A percentile compares a stretch with the other conserved stretches of the same genome.
These are phyloP conservation scores for Rhamnusium bicolor DNA, from an alignment of 2,888 invertebrate species.

Conservation along the genomic window DNA sequence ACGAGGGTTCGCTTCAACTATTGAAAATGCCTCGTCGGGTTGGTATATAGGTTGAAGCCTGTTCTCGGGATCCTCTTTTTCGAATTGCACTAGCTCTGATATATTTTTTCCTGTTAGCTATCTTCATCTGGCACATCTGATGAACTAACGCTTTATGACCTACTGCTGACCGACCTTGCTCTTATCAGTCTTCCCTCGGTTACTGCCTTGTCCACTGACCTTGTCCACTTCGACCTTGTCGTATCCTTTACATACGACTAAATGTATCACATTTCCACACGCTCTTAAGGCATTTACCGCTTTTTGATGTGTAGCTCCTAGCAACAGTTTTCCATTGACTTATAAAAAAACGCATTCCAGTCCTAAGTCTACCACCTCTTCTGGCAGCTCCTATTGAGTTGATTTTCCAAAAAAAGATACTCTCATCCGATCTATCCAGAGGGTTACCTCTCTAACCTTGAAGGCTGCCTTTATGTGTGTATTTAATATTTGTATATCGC, in stretches of 20 bases:
- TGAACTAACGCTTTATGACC: slow-evolving; percentile 88
- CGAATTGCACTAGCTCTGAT: slow-evolving; percentile 83
- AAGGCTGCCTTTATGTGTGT: slow-evolving; percentile 97
- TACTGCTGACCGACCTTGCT: slow-evolving; percentile 73
- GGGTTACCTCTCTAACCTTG: slow-evolving; percentile 94
- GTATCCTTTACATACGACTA: slow-evolving; percentile 95
- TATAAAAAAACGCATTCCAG: slow-evolving; percentile 96
- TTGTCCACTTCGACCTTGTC: slow-evolving; percentile 80
- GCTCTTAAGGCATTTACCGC: slow-evolving; percentile 91
- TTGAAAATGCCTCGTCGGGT: slow-evolving; percentile 66
- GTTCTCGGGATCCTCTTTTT: slow-evolving; percentile 78
- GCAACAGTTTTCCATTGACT: slow-evolving; percentile 93
- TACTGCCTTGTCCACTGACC: slow-evolving; percentile 72
- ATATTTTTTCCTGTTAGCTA: slow-evolving; percentile 77
- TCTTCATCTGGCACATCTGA: slow-evolving; percentile 91
- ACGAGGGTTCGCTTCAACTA: slow-evolving; percentile 81
- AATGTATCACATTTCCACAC: slow-evolving; percentile 86
- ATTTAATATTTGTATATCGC: slow-evolving; percentile 94
- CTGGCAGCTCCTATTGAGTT: slow-evolving; percentile 94
- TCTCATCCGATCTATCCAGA: slow-evolving; percentile 94
- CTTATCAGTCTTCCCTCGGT: slow-evolving; percentile 75
- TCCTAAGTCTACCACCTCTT: slow-evolving; percentile 88
- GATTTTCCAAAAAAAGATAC: slow-evolving; percentile 98
- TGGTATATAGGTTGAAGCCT: slow-evolving; percentile 68
- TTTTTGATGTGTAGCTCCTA: slow-evolving; percentile 95